phyloP scores from a whole-genome alignment of 2,888 invertebrate species.

The Napeogenes sylphis region DNA sequence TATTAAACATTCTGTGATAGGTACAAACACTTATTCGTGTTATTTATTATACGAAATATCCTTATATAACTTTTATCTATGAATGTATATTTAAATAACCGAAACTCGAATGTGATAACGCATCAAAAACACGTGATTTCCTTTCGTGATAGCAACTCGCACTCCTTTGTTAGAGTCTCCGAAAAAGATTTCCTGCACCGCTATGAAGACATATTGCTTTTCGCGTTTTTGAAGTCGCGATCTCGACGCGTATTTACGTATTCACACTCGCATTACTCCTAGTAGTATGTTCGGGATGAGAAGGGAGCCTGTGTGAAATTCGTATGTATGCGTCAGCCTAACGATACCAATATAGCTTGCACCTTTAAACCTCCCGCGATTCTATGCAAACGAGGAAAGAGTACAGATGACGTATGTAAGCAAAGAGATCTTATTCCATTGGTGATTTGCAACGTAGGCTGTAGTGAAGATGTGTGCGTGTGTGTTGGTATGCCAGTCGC shows the following conservation, averaged over 20 bases:
- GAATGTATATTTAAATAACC: conserved; percentile 7
- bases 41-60: background rate
- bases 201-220: conserved; percentile 76
- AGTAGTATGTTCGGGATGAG: conserved; percentile 71
- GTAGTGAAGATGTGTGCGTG: conserved; percentile 58
- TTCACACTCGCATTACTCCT: conserved; percentile 75
- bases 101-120: conserved; percentile 25
- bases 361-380: conserved; percentile 43
- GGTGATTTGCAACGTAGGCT: conserved; percentile 70
- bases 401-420: conserved; percentile 65
- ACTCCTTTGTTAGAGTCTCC: conserved; percentile 64
- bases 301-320: conserved; percentile 60
- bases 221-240: conserved; percentile 77
- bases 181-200: conserved; percentile 69
- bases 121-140: conserved; percentile 56
- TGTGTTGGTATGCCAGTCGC: conserved; percentile 76
- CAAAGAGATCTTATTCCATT: conserved; percentile 57
- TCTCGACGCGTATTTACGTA: conserved; percentile 75
- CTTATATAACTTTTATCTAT: background rate
- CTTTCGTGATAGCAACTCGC: conserved; percentile 57
- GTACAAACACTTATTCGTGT: no score
- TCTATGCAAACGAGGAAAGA: conserved; percentile 55
- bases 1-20: no score
- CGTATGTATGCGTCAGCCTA: conserved; percentile 63
- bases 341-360: conserved; percentile 59